A percentile compares a stretch with the other conserved stretches of the same genome.
Evolutionary conservation across 2,113 vertebrate genomes (phyloP).

Genomic region (Callopanchax toddi): DNA sequence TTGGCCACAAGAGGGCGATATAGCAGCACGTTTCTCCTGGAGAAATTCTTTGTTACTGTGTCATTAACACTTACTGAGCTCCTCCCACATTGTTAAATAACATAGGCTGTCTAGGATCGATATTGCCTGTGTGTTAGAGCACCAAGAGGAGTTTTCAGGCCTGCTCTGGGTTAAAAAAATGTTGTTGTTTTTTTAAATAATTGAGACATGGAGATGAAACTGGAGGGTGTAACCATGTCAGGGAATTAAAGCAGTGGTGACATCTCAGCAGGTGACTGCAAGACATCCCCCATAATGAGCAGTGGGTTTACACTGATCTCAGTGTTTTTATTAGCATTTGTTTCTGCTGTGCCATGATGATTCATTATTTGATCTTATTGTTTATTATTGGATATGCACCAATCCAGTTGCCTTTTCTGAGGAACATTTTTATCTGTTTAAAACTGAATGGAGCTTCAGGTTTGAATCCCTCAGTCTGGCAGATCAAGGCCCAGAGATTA

Average conservation of each 20-base stretch:
- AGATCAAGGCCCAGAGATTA: not conserved
- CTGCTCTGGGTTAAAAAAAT: no score
- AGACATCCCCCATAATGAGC: not conserved
- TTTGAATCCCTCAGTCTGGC: not conserved
- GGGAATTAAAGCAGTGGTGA: conserved; percentile 9
- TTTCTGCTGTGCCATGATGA: not conserved
- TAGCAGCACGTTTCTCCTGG: conserved; percentile 15
- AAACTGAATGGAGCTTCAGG: not conserved
- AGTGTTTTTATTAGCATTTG: conserved; percentile 10
- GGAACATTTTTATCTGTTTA: not conserved
- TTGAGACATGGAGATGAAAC: conserved; percentile 9
- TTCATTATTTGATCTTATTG: not conserved
- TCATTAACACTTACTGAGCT: conserved; percentile 14
- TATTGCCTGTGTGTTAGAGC: not conserved
- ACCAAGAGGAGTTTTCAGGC: not conserved
- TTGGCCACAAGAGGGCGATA: conserved; percentile 69
- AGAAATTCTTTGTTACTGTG: conserved; percentile 10
- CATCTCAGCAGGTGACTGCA: not conserved
- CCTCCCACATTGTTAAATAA: conserved; percentile 14
- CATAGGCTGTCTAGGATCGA: not conserved
- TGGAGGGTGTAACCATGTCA: not conserved
- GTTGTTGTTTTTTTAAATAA: conserved; percentile 3
- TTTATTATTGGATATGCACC: not conserved
- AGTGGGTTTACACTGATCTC: conserved; percentile 10
- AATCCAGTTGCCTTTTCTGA: not conserved